Conservation (phyloP, 2,797 vertebrate genomes). For the Anisognathus igniventris region DNA sequence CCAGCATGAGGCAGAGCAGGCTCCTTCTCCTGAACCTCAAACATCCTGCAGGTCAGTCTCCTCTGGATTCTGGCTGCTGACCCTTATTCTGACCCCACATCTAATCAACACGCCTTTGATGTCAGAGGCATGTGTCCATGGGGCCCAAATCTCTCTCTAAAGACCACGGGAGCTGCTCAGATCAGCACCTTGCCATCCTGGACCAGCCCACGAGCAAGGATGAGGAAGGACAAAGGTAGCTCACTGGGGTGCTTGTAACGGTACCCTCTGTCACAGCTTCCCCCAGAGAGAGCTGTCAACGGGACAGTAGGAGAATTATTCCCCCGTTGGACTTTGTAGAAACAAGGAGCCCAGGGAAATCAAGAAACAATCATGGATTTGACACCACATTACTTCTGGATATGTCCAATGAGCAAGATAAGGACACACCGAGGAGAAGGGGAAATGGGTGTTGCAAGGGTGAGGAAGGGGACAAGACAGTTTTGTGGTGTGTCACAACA, state of each 20-base stretch:
- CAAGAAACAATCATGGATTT: background rate
- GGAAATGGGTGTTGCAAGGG: background rate
- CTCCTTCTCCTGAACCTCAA: background rate
- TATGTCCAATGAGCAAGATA: background rate
- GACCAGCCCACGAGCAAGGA: background rate
- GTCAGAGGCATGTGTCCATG: accelerated
- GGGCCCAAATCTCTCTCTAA: background rate
- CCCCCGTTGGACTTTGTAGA: background rate
- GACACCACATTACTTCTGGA: background rate
- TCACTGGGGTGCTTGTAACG: background rate
- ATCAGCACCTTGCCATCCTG: background rate
- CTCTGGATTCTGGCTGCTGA: background rate
- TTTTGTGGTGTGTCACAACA: background rate
- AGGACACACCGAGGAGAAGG: background rate
- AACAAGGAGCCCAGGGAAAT: background rate
- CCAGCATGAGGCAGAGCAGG: accelerated
- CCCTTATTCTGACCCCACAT: accelerated
- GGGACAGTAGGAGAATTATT: background rate
- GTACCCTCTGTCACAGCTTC: background rate
- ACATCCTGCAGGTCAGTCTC: background rate
- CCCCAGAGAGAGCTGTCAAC: background rate
- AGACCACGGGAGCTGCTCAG: background rate
- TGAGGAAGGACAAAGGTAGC: background rate
- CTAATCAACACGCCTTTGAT: background rate
- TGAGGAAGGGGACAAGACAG: background rate